Evolutionary conservation across 2,888 invertebrate species (phyloP).

Genomic region (Oxystoma pomonae): DNA sequence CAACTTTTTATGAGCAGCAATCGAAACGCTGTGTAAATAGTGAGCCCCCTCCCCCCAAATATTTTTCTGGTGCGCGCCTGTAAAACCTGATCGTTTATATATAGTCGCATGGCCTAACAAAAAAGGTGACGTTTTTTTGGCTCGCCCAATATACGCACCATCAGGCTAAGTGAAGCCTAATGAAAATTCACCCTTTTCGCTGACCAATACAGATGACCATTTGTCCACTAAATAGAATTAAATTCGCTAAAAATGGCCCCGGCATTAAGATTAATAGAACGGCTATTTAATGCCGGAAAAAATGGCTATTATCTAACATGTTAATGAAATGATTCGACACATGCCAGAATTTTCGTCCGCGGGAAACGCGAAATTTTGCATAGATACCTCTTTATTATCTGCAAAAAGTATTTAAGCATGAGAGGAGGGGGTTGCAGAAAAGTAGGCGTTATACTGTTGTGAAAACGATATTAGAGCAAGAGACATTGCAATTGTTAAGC

Average conservation of each 20-base stretch:
- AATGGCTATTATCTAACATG: conserved; percentile 21
- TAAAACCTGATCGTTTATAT: too few species aligned
- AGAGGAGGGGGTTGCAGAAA: too few species aligned
- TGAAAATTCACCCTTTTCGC: neutral
- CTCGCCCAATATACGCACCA: too few species aligned
- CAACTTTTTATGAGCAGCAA: too few species aligned
- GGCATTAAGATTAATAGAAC: conserved; percentile 18
- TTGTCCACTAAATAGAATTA: neutral
- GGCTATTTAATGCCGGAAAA: conserved; percentile 24
- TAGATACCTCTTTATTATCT: neutral
- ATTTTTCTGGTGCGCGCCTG: too few species aligned
- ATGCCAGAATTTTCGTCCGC: neutral
- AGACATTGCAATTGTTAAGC: too few species aligned
- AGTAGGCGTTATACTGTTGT: too few species aligned
- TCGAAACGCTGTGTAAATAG: too few species aligned
- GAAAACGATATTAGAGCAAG: too few species aligned
- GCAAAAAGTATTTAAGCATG: neutral
- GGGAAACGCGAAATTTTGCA: neutral
- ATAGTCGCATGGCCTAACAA: too few species aligned
- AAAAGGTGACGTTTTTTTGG: too few species aligned
- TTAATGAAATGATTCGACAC: neutral
- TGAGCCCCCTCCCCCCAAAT: too few species aligned
- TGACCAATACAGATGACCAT: neutral
- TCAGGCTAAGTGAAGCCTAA: neutral
- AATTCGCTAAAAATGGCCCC: neutral